Evolutionary conservation across 2,113 vertebrate genomes (phyloP).

Genomic region (Psophia crepitans): DNA sequence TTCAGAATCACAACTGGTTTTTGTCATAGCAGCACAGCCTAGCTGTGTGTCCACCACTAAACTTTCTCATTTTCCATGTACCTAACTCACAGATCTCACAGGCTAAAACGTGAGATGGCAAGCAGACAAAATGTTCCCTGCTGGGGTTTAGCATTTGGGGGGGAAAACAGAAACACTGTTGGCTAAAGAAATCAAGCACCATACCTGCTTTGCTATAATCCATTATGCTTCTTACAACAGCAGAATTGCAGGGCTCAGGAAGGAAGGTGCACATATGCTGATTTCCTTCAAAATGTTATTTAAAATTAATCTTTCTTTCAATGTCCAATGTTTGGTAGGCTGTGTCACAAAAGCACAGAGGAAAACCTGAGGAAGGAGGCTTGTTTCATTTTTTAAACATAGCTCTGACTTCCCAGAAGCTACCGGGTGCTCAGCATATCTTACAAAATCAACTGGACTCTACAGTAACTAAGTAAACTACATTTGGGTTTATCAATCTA

Average conservation of each 20-base stretch:
- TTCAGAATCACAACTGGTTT: not conserved
- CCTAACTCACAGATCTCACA: not conserved
- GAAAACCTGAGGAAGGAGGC: not conserved
- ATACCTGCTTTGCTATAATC: not conserved
- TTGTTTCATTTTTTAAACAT: not conserved
- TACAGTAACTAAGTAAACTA: not conserved
- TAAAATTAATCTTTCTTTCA: not conserved
- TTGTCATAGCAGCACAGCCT: not conserved
- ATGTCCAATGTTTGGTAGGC: not conserved
- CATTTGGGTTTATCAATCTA: not conserved
- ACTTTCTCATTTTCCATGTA: not conserved
- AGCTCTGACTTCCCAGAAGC: not conserved
- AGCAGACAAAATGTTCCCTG: not conserved
- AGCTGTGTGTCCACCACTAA: not conserved
- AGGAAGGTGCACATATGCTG: rapidly evolving
- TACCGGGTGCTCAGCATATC: not conserved
- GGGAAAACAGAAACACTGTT: not conserved
- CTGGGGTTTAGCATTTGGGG: not conserved
- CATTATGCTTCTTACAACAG: not conserved
- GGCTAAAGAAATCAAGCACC: not conserved
- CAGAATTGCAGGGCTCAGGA: not conserved
- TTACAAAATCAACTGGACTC: not conserved
- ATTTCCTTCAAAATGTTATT: not conserved
- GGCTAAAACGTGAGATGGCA: not conserved
- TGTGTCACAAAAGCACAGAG: not conserved